Evolutionary conservation across 2,113 vertebrate genomes (phyloP), one percentile per base, ranked within the genome.

Genomic region (Puffinus mauretanicus): DNA sequence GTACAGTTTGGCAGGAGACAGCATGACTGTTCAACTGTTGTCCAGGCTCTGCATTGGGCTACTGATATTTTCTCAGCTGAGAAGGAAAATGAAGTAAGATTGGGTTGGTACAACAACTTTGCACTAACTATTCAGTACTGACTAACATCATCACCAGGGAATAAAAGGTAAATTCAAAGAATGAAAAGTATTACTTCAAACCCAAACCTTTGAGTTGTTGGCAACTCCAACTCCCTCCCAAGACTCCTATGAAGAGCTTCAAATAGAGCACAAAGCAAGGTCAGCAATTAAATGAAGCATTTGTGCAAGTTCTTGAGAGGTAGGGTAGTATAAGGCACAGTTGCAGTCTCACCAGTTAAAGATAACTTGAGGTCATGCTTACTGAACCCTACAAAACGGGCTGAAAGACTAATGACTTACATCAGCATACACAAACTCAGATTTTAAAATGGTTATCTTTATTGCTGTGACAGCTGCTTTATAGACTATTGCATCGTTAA

Each of bases 381-480:
- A 69, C 13, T 91, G 87, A 78, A 70, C 42, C 8, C 21, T 67
- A 51, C 5, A 89, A 87, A 96, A 89, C 52, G 24, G 54, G 26
- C 49, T 58, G 21, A 90, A 83, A 73, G 29, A 81, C 55, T 92
- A 80, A 92, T 78, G 71, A 77, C 9, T 88, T 67, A 66, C 40
- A 86, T 83, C 77, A 73, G 29, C 12, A 66, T 86, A 62, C 1
- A 9, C 26, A 92, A 93, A 90, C 60, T 80, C 60, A 52, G 64
- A 75, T 75, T 95, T 90, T 66, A 47, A 86, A 96, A 72, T 57
- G 44, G 30, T 65, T 90, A 15, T 42, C 62, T 85, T 77, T 92
- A 90, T 66, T 96, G 54, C 67, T 90, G 47, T 88, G 86, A 49
- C 80, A 95, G 79, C 85, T 96, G 88, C 38, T 95, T 94, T 97